These are phyloP conservation scores for Rhyacophila evoluta DNA, from an alignment of 2,888 invertebrate genomes.

Conservation along the genomic window DNA sequence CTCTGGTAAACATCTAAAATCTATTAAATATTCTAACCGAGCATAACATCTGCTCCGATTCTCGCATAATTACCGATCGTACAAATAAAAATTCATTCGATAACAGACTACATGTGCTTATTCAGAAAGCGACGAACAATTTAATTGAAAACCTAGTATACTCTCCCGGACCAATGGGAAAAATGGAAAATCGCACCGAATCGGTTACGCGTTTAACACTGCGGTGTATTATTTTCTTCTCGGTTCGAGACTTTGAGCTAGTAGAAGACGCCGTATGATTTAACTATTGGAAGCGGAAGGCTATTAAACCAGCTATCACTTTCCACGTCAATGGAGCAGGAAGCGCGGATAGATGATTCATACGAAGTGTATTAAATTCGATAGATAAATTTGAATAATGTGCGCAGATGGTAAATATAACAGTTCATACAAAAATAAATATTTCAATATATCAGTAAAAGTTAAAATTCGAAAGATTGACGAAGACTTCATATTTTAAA, in stretches of 20 bases:
- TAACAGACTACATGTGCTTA: neutral
- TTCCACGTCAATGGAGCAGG: neutral
- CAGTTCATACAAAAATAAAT: too few species aligned
- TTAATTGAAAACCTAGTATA: neutral
- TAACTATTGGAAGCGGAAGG: neutral
- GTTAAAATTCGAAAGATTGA: too few species aligned
- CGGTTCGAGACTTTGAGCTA: neutral
- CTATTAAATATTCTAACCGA: neutral
- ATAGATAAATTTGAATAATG: neutral
- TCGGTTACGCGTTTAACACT: neutral
- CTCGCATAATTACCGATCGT: neutral
- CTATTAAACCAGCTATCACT: neutral
- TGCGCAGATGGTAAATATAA: too few species aligned
- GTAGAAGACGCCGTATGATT: neutral
- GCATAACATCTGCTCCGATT: neutral
- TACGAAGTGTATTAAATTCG: neutral
- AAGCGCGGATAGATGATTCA: neutral
- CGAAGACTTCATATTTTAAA: too few species aligned
- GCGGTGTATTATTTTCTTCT: neutral
- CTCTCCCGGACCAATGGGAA: neutral
- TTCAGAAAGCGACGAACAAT: neutral
- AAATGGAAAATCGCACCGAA: neutral
- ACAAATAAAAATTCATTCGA: neutral
- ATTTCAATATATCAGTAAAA: too few species aligned
- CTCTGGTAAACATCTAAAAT: neutral